Evolutionary conservation across 2,888 invertebrate genomes (phyloP).

Genomic region (Ochropleura plecta): DNA sequence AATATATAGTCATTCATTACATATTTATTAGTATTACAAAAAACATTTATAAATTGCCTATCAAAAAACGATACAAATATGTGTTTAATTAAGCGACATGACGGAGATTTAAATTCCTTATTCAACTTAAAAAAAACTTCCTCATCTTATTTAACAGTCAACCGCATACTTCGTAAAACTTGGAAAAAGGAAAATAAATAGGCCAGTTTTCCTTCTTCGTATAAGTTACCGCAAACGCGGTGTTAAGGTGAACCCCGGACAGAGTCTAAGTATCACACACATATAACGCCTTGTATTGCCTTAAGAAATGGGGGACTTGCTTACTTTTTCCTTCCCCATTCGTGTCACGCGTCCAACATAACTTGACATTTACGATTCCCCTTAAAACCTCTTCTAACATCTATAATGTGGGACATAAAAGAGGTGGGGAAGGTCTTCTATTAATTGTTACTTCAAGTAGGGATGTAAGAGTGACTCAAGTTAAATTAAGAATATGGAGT

Average conservation of each 20-base stretch:
- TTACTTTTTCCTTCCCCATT: slow-evolving; percentile 81
- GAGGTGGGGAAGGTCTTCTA: slow-evolving; percentile 62
- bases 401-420: slow-evolving; percentile 37
- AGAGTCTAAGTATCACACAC: slow-evolving; percentile 84
- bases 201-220: slow-evolving; percentile 72
- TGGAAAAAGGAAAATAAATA: slow-evolving; percentile 64
- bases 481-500: slow-evolving; percentile 91
- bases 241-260: slow-evolving; percentile 84
- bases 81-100: slow-evolving; percentile 17
- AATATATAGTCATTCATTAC: neutral
- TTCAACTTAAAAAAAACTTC: slow-evolving; percentile 37
- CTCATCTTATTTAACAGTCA: slow-evolving; percentile 57
- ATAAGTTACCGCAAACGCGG: slow-evolving; percentile 85
- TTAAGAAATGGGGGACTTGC: slow-evolving; percentile 86
- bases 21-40: neutral
- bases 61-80: neutral
- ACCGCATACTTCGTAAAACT: slow-evolving; percentile 50
- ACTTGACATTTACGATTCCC: slow-evolving; percentile 69
- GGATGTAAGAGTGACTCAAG: slow-evolving; percentile 90
- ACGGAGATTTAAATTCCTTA: slow-evolving; percentile 1
- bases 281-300: slow-evolving; percentile 81
- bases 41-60: neutral
- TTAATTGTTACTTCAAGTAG: slow-evolving; percentile 78
- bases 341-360: slow-evolving; percentile 79
- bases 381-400: slow-evolving; percentile 53